phyloP scores from a whole-genome alignment of 2,888 invertebrate genomes.

The Drosophila neonasuta region DNA sequence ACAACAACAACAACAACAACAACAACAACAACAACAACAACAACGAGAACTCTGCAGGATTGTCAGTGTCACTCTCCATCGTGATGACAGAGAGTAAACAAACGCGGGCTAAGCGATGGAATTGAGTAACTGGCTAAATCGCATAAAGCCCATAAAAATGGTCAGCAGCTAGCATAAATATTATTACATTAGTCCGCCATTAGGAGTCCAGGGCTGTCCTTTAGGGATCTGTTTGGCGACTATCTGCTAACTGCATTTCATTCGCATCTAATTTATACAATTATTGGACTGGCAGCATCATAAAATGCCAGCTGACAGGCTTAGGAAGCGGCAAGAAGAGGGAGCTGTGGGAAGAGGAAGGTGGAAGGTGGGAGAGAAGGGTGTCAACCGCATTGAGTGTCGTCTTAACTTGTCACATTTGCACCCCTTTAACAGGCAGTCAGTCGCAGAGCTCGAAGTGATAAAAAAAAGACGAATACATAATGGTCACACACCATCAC shows the following conservation, averaged over 20 bases:
- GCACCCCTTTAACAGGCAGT: conserved; percentile 65
- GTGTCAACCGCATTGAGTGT: conserved; percentile 66
- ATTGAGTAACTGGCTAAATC: conserved; percentile 76
- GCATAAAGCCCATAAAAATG: conserved; percentile 67
- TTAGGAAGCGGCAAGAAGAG: not conserved
- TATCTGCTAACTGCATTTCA: conserved; percentile 51
- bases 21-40: conserved; percentile 41
- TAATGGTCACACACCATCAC: conserved; percentile 9
- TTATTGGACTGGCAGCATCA: conserved; percentile 57
- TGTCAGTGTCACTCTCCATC: not conserved
- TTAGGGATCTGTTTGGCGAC: conserved; percentile 16
- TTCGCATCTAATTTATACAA: conserved; percentile 72
- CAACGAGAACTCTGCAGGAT: not conserved
- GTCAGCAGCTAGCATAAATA: conserved; percentile 69
- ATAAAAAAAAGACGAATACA: conserved; percentile 42
- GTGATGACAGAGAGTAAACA: conserved; percentile 28
- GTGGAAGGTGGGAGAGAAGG: not conserved
- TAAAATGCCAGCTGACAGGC: conserved; percentile 56
- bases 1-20: conserved; percentile 12
- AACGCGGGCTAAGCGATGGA: conserved; percentile 32
- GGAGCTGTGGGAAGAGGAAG: not conserved
- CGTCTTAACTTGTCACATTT: conserved; percentile 75
- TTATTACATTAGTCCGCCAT: conserved; percentile 73
- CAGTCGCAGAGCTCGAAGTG: conserved; percentile 37
- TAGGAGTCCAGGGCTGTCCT: conserved; percentile 29